Percentiles rank a stretch among this genome's conserved stretches.
Conservation (phyloP, 2,797 vertebrate genomes). For the Heteromormyrus szaboi region DNA sequence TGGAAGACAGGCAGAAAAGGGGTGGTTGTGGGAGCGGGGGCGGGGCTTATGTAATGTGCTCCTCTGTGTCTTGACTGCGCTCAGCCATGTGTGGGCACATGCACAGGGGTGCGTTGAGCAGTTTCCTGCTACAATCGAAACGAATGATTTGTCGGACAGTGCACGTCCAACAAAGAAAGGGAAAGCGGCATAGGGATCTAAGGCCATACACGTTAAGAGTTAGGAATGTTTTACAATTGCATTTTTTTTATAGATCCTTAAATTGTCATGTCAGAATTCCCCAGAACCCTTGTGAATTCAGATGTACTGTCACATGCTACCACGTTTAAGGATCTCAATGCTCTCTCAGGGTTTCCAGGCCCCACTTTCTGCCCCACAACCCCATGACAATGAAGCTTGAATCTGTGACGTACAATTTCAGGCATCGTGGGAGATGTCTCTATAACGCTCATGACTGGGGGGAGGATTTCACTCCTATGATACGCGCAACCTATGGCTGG, state of each 20-base stretch:
- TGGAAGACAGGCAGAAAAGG: background rate
- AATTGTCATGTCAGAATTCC: background rate
- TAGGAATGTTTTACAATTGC: background rate
- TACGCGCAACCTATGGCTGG: background rate
- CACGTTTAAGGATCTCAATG: background rate
- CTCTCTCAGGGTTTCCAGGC: background rate
- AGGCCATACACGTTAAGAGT: background rate
- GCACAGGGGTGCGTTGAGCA: slow-evolving; percentile 10
- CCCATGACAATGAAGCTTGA: background rate
- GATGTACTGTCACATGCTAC: background rate
- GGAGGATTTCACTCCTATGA: background rate
- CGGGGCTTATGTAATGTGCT: background rate
- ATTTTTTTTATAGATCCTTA: background rate
- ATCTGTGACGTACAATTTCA: background rate
- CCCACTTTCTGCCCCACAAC: background rate
- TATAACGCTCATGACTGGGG: background rate
- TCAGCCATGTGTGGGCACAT: slow-evolving; percentile 7
- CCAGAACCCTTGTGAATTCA: background rate
- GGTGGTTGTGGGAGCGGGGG: background rate
- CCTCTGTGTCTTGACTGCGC: background rate
- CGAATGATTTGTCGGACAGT: background rate
- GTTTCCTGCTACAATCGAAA: slow-evolving; percentile 15
- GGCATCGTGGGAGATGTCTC: background rate
- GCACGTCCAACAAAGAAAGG: background rate
- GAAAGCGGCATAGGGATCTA: background rate